Conservation (phyloP, 1,140 invertebrate species). For the Bemisia tabaci region DNA sequence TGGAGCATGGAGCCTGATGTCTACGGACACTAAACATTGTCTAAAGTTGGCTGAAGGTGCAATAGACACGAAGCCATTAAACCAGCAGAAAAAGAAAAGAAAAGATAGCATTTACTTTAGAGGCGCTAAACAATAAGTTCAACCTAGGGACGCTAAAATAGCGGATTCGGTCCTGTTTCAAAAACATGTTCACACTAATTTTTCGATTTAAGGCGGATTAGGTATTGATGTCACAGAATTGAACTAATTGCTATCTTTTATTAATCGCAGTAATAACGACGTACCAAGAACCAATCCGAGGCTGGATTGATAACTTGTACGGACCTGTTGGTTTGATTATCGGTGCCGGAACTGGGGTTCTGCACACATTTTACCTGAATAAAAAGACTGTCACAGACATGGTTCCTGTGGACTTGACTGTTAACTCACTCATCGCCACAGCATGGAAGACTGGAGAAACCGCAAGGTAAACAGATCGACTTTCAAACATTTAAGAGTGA, state of each 20-base stretch:
- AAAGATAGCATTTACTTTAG: no score
- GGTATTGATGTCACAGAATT: neutral
- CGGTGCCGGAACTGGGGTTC: constrained; percentile 43
- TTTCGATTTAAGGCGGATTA: no score
- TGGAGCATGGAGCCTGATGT: no score
- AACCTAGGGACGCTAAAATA: no score
- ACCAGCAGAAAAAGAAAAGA: no score
- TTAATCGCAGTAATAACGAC: constrained; percentile 56
- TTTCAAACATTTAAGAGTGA: neutral
- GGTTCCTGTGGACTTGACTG: constrained; percentile 73
- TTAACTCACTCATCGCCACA: constrained; percentile 63
- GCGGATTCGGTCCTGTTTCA: no score
- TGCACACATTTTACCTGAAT: constrained; percentile 42
- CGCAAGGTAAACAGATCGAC: constrained; percentile 9
- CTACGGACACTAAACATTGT: no score
- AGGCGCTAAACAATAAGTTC: no score
- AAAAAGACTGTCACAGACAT: constrained; percentile 48
- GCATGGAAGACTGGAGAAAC: constrained; percentile 35
- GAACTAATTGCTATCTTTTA: neutral
- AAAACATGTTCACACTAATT: no score
- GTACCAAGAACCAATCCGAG: constrained; percentile 53
- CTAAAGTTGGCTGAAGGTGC: no score
- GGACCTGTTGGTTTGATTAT: constrained; percentile 54
- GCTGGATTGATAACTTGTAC: constrained; percentile 82
- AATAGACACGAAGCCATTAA: no score